phyloP scores from a whole-genome alignment of 37 sponge, comb jelly and placozoan genomes.

The Ianthella basta region DNA sequence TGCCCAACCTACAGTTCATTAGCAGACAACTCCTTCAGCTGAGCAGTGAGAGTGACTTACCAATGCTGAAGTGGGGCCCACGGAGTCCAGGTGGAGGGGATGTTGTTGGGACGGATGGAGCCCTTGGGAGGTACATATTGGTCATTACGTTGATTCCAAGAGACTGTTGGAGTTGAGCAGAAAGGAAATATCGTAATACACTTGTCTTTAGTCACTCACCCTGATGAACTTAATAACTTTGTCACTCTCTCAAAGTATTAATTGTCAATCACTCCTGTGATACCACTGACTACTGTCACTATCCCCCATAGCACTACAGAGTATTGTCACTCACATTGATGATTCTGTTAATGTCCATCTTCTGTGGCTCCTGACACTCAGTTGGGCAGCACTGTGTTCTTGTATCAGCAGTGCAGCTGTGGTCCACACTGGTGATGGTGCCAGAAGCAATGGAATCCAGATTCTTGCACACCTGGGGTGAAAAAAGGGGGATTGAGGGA shows the following conservation, averaged over 20 bases:
- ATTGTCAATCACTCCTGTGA: not conserved
- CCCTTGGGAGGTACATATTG: slow-evolving; percentile 56
- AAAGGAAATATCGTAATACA: not conserved
- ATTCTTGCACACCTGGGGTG: slow-evolving; percentile 38
- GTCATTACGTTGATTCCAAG: slow-evolving; percentile 42
- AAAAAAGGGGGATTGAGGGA: too few relatives aligned
- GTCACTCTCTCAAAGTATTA: too few relatives aligned
- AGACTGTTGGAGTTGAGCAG: slow-evolving; percentile 17
- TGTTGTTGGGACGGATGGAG: slow-evolving; percentile 18
- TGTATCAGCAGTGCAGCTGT: slow-evolving; percentile 10
- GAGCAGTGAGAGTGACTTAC: too few relatives aligned
- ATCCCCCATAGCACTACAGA: not conserved
- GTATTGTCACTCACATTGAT: slow-evolving; percentile 31
- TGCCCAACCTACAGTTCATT: too few relatives aligned
- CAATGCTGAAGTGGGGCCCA: too few relatives aligned
- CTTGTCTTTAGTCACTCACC: not conserved
- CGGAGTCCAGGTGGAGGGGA: not conserved
- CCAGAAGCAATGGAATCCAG: slow-evolving; percentile 39
- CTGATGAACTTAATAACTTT: too few relatives aligned
- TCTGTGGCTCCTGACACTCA: slow-evolving; percentile 45
- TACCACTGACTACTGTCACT: slow-evolving; percentile 3
- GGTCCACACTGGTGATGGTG: not conserved
- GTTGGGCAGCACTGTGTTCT: slow-evolving; percentile 37
- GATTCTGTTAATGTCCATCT: slow-evolving; percentile 26
- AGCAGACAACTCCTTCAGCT: too few relatives aligned